phyloP scores from a whole-genome alignment of 2,888 invertebrate species.

The Stegana nigrithorax region DNA sequence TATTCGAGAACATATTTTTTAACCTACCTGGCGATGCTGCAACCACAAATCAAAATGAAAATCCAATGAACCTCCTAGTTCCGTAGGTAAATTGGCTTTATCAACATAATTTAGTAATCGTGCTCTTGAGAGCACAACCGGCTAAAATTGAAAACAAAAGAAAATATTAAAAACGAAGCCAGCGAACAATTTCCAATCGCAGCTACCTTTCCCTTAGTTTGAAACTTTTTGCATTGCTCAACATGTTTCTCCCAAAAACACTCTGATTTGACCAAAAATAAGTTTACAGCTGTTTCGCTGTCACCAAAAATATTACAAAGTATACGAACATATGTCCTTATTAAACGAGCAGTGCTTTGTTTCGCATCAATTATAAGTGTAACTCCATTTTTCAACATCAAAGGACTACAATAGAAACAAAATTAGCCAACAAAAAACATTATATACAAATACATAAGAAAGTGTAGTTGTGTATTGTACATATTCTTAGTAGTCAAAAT shows the following conservation, averaged over 20 bases:
- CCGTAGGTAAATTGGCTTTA: conserved; percentile 76
- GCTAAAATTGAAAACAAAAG: conserved; percentile 68
- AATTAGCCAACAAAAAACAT: neutral
- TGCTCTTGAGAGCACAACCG: conserved; percentile 76
- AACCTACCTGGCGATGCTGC: conserved; percentile 78
- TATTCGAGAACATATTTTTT: no score
- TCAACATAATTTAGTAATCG: conserved; percentile 79
- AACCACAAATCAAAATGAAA: conserved; percentile 83
- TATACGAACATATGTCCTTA: conserved; percentile 73
- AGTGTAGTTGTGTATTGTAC: no score
- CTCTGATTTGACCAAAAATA: conserved; percentile 79
- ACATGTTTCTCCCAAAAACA: conserved; percentile 83
- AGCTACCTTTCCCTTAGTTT: conserved; percentile 72
- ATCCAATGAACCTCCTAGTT: conserved; percentile 78
- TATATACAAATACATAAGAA: no score
- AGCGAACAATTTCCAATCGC: neutral
- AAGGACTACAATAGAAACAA: conserved; percentile 45
- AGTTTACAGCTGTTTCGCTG: conserved; percentile 68
- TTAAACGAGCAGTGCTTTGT: conserved; percentile 74
- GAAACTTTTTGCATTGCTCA: conserved; percentile 76
- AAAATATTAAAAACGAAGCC: neutral
- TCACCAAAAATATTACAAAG: conserved; percentile 71
- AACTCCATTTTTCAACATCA: conserved; percentile 70
- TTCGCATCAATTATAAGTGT: conserved; percentile 76
- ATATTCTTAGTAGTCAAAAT: no score